phyloP scores from a whole-genome alignment of 2,797 vertebrate species.

The Xyrichtys novacula region DNA sequence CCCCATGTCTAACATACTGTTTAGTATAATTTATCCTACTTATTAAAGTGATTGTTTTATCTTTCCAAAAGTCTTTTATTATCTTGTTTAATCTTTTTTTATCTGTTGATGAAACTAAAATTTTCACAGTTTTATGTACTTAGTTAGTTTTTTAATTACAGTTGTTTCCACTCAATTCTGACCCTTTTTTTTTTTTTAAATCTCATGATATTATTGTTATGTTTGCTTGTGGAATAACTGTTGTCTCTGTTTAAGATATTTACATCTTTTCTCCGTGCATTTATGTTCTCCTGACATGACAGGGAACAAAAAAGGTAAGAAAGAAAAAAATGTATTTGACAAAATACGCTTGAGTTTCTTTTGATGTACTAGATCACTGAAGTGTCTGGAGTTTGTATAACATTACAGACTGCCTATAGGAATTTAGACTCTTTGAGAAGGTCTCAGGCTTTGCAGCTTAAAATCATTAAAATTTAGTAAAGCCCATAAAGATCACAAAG shows the following conservation, averaged over 20 bases:
- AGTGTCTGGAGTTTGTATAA: too few species aligned
- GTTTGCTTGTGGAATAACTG: slow-evolving; percentile 16
- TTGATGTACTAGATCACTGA: too few species aligned
- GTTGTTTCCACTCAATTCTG: not conserved
- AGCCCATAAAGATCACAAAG: too few species aligned
- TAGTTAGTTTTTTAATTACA: not conserved
- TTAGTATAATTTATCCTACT: not conserved
- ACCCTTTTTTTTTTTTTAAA: not conserved
- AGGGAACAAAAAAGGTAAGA: slow-evolving; percentile 98
- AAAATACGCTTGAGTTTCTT: not conserved
- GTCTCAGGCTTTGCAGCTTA: too few species aligned
- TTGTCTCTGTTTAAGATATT: slow-evolving; percentile 55
- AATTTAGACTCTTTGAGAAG: too few species aligned
- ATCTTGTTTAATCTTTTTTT: too few species aligned
- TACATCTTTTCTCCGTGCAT: slow-evolving; percentile 65
- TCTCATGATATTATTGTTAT: not conserved
- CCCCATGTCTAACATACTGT: not conserved
- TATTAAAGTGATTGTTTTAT: not conserved
- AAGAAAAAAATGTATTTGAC: not conserved
- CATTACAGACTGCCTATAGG: too few species aligned
- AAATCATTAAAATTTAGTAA: too few species aligned
- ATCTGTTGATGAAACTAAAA: too few species aligned
- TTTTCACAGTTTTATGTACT: too few species aligned
- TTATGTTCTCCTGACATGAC: slow-evolving; percentile 78
- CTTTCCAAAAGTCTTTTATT: too few species aligned